phyloP scores from a whole-genome alignment of 2,888 invertebrate species.

The Meta bourneti region DNA sequence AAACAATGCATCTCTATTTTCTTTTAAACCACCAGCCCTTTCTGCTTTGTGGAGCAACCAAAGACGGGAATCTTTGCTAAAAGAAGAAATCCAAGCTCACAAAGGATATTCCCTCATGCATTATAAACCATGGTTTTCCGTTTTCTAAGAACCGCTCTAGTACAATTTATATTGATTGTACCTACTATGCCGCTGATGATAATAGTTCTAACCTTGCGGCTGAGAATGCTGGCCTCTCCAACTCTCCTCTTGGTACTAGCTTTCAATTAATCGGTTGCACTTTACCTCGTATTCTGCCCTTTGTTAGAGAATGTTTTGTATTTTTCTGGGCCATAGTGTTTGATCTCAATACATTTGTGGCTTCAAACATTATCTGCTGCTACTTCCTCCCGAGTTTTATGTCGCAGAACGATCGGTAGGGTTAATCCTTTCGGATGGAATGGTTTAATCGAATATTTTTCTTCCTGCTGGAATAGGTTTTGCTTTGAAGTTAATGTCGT shows the following conservation, averaged over 20 bases:
- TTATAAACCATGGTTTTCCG: constrained; percentile 43
- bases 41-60: constrained; percentile 36
- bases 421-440: too few relatives aligned
- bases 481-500: too few relatives aligned
- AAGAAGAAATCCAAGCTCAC: constrained; percentile 22
- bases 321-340: too few relatives aligned
- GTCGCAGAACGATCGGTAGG: too few relatives aligned
- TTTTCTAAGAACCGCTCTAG: constrained; percentile 34
- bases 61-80: constrained; percentile 25
- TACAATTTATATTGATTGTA: constrained; percentile 59
- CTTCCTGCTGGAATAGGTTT: too few relatives aligned
- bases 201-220: constrained; percentile 49
- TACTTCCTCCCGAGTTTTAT: too few relatives aligned
- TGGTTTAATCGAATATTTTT: too few relatives aligned
- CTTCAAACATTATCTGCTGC: too few relatives aligned
- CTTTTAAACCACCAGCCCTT: constrained; percentile 43
- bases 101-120: constrained; percentile 52
- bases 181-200: constrained; percentile 38
- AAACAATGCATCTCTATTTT: constrained; percentile 27
- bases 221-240: neutral
- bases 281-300: too few relatives aligned
- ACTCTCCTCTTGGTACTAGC: constrained; percentile 7
- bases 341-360: too few relatives aligned
- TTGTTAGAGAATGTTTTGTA: too few relatives aligned
- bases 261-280: too few relatives aligned